phyloP scores from a whole-genome alignment of 2,113 vertebrate species.

The human region DNA sequence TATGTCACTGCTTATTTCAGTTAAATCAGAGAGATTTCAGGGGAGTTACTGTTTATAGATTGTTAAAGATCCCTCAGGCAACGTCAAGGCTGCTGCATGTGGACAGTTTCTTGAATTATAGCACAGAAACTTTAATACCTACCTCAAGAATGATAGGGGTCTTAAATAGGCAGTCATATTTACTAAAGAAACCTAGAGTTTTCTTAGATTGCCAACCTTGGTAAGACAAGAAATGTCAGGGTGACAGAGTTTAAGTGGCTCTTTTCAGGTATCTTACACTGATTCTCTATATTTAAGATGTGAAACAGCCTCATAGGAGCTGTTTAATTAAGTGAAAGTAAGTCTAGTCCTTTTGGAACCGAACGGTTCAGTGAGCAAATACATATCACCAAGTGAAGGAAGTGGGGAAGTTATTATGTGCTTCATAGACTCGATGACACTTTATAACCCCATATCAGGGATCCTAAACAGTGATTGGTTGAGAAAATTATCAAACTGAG shows the following conservation, averaged over 20 bases:
- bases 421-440: slow-evolving; percentile 49
- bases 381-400: slow-evolving; percentile 53
- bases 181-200: slow-evolving; percentile 79
- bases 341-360: slow-evolving; percentile 75
- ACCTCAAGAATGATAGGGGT: slow-evolving; percentile 76
- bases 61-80: slow-evolving; percentile 35
- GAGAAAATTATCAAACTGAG: slow-evolving; percentile 71
- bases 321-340: slow-evolving; percentile 81
- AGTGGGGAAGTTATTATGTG: slow-evolving; percentile 74
- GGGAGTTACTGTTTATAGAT: slow-evolving; percentile 60
- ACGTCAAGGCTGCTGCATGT: not conserved
- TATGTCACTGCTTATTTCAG: not conserved
- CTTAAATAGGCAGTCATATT: slow-evolving; percentile 73
- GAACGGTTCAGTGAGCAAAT: slow-evolving; percentile 63
- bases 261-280: slow-evolving; percentile 66
- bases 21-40: slow-evolving; percentile 27
- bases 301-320: slow-evolving; percentile 63
- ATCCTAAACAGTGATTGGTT: slow-evolving; percentile 78
- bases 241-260: slow-evolving; percentile 78
- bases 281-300: slow-evolving; percentile 81
- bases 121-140: slow-evolving; percentile 67
- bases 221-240: slow-evolving; percentile 78
- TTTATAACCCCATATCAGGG: slow-evolving; percentile 64
- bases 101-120: slow-evolving; percentile 73
- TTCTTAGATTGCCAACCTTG: slow-evolving; percentile 78